Conservation (phyloP, 2,888 invertebrate genomes). For the Brenthis daphne region DNA sequence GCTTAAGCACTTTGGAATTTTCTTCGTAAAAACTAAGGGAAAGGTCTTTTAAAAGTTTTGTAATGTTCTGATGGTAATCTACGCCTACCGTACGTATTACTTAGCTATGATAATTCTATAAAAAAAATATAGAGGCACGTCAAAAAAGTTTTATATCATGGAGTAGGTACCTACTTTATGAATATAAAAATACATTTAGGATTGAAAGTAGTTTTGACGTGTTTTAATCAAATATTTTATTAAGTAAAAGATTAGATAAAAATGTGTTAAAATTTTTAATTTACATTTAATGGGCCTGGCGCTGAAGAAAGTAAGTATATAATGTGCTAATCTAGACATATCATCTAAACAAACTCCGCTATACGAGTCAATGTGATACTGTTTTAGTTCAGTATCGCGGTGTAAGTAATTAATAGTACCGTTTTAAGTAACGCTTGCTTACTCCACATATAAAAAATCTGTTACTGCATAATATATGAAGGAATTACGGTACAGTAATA, state of each 20-base stretch:
- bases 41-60: constrained; percentile 13
- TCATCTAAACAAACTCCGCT: constrained; percentile 16
- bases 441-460: constrained; percentile 14
- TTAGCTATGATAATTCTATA: constrained; percentile 1
- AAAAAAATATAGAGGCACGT: not conserved
- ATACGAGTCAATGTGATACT: constrained; percentile 13
- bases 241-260: too few species aligned
- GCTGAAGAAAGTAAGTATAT: constrained; percentile 2
- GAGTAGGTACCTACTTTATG: too few species aligned
- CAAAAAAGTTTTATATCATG: too few species aligned
- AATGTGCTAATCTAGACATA: constrained; percentile 21
- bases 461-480: constrained; percentile 6
- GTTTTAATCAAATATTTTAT: too few species aligned
- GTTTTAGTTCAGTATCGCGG: constrained; percentile 29
- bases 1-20: constrained; percentile 23
- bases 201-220: too few species aligned
- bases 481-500: constrained; percentile 13
- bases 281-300: constrained; percentile 4
- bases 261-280: not conserved
- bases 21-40: constrained; percentile 23
- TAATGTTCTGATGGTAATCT: constrained; percentile 16
- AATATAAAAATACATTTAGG: too few species aligned
- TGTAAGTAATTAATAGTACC: constrained; percentile 48
- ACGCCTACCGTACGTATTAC: not conserved
- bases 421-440: constrained; percentile 32